Evolutionary conservation across 2,113 vertebrate genomes (phyloP), one percentile per base, ranked within the genome.

Genomic region (Laticauda laticaudata): DNA sequence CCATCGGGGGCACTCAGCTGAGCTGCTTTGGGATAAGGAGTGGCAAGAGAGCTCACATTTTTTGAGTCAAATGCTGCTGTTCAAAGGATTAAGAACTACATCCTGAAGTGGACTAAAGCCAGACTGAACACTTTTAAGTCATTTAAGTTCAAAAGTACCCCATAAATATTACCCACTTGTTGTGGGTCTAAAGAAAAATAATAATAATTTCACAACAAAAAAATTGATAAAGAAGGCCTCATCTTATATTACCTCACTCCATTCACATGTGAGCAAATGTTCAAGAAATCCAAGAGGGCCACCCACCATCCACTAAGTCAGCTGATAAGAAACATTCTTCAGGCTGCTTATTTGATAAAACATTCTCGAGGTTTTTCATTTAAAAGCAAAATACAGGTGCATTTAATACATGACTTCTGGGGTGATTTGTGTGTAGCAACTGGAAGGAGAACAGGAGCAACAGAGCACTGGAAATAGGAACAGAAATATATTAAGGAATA

Each of bases 91-190:
- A 97, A 96, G 96, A 97, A 95, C 94, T 96, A 96, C 96, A 96
- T 97, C 97, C 97, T 97, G 96, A 97, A 97, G 98, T 97, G 96
- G 97, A 98, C 97, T 97, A 96, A 97, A 98, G 97, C 98, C 97
- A 96, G 96, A 98, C 97, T 98, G 98, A 98, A 98, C 98, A 98
- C 98, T 97, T 97, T 98, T 97, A 98, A 96, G 97, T 95, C 96
- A 59, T 96, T 96, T 95, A 97, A 97, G 97, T 97, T 97, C 97
- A 97, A 94, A 96, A 97, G 98, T 98, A 98, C 98, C 99, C 99
- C 99, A 98, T 98, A 98, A 97, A 98, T 99, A 99, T 98, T 98
- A 97, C 99, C 99, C 99, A 98, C 98, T 99, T 99, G 99, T 99
- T 99, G 98, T 98, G 99, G 99, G 99, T 99, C 98, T 97, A 96